These are phyloP conservation scores for Gonatopus flavifemur DNA, from an alignment of 1,140 invertebrate species.

Conservation along the genomic window DNA sequence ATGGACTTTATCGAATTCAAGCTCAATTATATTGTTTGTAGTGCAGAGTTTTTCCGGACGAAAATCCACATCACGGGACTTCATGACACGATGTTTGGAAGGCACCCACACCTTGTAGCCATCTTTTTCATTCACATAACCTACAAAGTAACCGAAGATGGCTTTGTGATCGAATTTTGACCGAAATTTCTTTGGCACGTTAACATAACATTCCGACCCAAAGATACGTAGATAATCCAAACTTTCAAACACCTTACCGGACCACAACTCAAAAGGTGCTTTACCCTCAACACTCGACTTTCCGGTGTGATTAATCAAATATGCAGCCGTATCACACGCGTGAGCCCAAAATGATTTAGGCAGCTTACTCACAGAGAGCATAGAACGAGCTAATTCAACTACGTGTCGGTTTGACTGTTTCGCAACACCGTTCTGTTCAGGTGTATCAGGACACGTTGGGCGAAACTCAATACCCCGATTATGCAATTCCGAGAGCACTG, in stretches of 20 bases:
- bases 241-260: too few species aligned
- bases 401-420: constrained; percentile 8
- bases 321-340: too few species aligned
- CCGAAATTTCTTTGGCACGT: too few species aligned
- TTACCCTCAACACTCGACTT: background rate
- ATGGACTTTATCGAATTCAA: too few species aligned
- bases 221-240: constrained; percentile 12
- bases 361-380: constrained; percentile 3
- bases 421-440: constrained; percentile 6
- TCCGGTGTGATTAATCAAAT: background rate
- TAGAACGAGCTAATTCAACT: constrained; percentile 6
- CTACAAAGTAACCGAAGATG: too few species aligned
- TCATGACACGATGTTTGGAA: constrained; percentile 13
- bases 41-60: too few species aligned
- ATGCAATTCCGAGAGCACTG: background rate
- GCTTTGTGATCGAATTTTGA: too few species aligned
- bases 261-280: background rate
- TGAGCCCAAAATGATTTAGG: constrained; percentile 7
- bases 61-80: too few species aligned
- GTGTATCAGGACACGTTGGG: constrained; percentile 4
- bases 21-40: too few species aligned
- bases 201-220: too few species aligned
- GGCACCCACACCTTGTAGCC: too few species aligned
- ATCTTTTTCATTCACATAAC: too few species aligned
- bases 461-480: constrained; percentile 9